Evolutionary conservation across 2,113 vertebrate species (phyloP).

Genomic region (Murina feae): DNA sequence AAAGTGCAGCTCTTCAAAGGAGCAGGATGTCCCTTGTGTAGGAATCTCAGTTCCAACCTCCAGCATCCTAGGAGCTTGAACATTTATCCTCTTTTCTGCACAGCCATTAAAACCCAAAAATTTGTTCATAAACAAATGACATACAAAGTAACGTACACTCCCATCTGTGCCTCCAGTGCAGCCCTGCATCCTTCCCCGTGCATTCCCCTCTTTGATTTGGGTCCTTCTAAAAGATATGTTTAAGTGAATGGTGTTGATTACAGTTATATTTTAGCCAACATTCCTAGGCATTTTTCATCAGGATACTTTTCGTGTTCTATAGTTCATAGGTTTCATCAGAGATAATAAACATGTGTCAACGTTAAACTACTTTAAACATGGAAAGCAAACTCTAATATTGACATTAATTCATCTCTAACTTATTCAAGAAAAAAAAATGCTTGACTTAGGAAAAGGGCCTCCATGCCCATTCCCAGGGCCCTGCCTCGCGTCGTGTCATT

Average conservation of each 20-base stretch:
- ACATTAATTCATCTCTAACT: background rate
- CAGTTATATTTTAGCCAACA: background rate
- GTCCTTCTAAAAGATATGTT: background rate
- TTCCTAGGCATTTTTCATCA: background rate
- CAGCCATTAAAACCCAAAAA: background rate
- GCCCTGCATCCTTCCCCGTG: fast-evolving
- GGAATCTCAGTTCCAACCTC: background rate
- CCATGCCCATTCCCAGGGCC: fast-evolving
- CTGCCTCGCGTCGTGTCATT: background rate
- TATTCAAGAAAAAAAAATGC: fast-evolving
- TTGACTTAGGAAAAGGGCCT: background rate
- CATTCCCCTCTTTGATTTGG: background rate
- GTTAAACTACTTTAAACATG: background rate
- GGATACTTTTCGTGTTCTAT: background rate
- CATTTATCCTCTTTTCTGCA: background rate
- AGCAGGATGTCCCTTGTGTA: no score
- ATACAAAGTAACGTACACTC: fast-evolving
- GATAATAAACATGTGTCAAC: background rate
- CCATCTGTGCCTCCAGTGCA: no score
- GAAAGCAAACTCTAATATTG: background rate
- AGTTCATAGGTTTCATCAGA: background rate
- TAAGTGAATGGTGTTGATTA: background rate
- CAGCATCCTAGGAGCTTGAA: background rate
- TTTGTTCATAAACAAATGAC: background rate
- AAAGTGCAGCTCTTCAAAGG: background rate